These are phyloP conservation scores for Gymnobelideus leadbeateri DNA, from an alignment of 2,113 vertebrate species.

Conservation along the genomic window DNA sequence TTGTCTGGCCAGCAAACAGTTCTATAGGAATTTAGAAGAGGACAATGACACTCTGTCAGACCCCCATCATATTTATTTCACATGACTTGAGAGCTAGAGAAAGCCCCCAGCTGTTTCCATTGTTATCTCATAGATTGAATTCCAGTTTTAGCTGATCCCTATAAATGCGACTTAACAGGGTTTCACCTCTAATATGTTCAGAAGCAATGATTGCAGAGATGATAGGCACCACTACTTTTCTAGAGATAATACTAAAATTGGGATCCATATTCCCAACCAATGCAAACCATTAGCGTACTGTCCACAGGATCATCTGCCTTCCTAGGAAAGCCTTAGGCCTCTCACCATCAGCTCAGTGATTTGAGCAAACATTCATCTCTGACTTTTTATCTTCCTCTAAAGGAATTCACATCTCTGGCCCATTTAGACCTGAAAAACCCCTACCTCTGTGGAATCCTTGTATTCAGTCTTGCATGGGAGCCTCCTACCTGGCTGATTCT, in stretches of 20 bases:
- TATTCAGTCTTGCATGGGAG: neutral
- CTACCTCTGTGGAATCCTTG: slow-evolving; percentile 7
- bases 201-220: slow-evolving; percentile 57
- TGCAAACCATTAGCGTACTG: slow-evolving; percentile 28
- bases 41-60: neutral
- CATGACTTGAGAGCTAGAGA: slow-evolving; percentile 54
- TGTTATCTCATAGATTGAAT: slow-evolving; percentile 66
- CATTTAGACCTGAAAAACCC: slow-evolving; percentile 5
- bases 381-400: slow-evolving; percentile 43
- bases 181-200: slow-evolving; percentile 69
- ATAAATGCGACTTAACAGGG: slow-evolving; percentile 63
- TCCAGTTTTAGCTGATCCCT: slow-evolving; percentile 66
- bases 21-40: slow-evolving; percentile 44
- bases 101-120: slow-evolving; percentile 57
- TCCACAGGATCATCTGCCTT: neutral
- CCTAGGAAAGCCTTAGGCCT: neutral
- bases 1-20: slow-evolving; percentile 11
- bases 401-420: slow-evolving; percentile 41
- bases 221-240: slow-evolving; percentile 49
- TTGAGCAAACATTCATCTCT: slow-evolving; percentile 31
- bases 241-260: slow-evolving; percentile 56
- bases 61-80: slow-evolving; percentile 64
- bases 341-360: slow-evolving; percentile 9
- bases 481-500: neutral
- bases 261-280: slow-evolving; percentile 44